These are phyloP conservation scores for Tragulus kanchil DNA, from an alignment of 2,113 vertebrate genomes.

Conservation along the genomic window DNA sequence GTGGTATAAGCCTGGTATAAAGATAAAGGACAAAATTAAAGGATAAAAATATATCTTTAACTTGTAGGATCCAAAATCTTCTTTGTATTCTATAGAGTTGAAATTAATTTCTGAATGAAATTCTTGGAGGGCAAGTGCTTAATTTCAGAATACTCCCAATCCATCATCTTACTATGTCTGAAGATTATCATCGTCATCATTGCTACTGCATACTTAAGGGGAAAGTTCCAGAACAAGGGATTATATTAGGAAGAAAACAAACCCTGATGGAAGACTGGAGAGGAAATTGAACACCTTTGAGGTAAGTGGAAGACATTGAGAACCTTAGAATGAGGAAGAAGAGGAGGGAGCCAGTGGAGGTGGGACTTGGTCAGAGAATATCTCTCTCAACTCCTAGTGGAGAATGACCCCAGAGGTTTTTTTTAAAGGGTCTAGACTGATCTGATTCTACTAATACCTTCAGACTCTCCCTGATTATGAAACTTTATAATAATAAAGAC, in stretches of 20 bases:
- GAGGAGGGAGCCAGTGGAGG: neutral
- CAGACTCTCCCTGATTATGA: neutral
- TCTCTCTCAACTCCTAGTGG: neutral
- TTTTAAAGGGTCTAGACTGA: neutral
- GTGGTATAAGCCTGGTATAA: neutral
- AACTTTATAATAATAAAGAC: neutral
- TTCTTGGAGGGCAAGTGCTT: neutral
- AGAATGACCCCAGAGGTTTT: neutral
- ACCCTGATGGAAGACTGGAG: neutral
- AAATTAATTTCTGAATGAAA: neutral
- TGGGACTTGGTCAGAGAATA: neutral
- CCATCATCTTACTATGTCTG: neutral
- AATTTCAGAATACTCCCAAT: slow-evolving; percentile 23
- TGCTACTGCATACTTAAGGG: neutral
- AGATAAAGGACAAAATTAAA: slow-evolving; percentile 22
- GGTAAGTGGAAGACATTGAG: neutral
- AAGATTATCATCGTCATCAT: neutral
- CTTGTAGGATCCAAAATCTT: slow-evolving; percentile 8
- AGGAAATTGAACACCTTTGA: neutral
- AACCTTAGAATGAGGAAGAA: neutral
- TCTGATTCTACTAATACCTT: neutral
- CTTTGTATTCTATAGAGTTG: neutral
- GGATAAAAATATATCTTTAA: neutral
- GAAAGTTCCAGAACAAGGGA: neutral
- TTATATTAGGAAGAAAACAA: neutral